Conservation (phyloP, 2,113 vertebrate genomes). For the Nymphicus hollandicus region DNA sequence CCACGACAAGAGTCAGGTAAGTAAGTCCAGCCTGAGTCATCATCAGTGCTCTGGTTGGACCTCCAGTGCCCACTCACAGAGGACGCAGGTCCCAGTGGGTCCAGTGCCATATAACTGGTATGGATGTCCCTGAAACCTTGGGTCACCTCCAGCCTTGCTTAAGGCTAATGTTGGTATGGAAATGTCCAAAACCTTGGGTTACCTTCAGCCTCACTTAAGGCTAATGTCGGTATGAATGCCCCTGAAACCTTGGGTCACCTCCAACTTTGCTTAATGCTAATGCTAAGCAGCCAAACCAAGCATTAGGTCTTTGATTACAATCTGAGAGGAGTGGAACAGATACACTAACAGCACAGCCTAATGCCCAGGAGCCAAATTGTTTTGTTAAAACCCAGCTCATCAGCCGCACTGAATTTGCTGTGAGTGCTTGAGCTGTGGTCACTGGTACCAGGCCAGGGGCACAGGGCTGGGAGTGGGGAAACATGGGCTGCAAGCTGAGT, state of each 20-base stretch:
- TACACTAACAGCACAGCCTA: background rate
- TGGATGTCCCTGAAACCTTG: background rate
- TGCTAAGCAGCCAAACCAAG: background rate
- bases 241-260: background rate
- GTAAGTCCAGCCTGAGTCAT: background rate
- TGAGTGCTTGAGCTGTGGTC: background rate
- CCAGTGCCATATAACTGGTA: background rate
- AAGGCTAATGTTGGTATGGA: background rate
- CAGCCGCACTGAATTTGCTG: background rate
- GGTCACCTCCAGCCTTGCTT: background rate
- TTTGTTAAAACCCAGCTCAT: fast-evolving
- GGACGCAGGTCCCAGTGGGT: fast-evolving
- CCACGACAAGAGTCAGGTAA: background rate
- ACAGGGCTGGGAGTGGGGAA: fast-evolving
- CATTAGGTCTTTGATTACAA: background rate
- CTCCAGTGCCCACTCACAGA: background rate
- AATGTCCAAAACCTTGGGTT: background rate
- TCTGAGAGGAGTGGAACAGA: background rate
- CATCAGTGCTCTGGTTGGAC: fast-evolving
- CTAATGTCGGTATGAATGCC: background rate
- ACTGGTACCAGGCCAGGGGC: background rate
- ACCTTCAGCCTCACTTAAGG: fast-evolving
- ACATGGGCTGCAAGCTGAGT: fast-evolving
- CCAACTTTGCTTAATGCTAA: background rate
- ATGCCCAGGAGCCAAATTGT: background rate